Evolutionary conservation across 2,888 invertebrate genomes (phyloP), one percentile per base, ranked within the genome.

Genomic region (Diachrysia chrysitis): DNA sequence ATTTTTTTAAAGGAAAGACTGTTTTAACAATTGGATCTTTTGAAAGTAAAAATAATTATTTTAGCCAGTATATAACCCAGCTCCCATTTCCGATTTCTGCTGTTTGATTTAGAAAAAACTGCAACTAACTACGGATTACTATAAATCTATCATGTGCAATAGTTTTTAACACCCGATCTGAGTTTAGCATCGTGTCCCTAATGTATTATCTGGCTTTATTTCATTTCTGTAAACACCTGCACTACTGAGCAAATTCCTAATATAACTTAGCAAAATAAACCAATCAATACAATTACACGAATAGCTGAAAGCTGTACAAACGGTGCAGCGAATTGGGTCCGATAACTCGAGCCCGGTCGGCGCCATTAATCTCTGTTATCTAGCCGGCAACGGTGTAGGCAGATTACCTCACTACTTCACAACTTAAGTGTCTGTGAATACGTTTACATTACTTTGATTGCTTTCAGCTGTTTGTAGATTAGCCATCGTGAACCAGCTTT

Each of bases 381-480:
- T 67, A 42, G 9, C 16, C 62, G 54, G 14, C 35, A 37, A 9
- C 23, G 23, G 37, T 9, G 9, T 19, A 63, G 35, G 46, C 32
- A 63, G 63, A 73, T 68, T 58, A 64, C 61, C 75, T 63, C 58
- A 63, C 78, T 63, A 73, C 78, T 75, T 62, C 58, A 62, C 54
- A 53, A 69, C 64, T 63, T 73, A 66, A 77, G 65, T 77, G 77
- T 32, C 58, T 48, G 62, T 76, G 63, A 21, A 51, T 51, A 19
- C 68, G 35, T 62, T 63, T 58, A 61, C 16, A 42, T 78, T 66
- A 65, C 12, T 19, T 56, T 48, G 53, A 57, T 21, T 10, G 58
- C 16, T 46, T 19, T 32, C 37, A n/a, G 32, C 46, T 63, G 53
- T 60, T n/a, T 46, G 55, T 46, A 21, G 46, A 35, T 25, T 58